Evolutionary conservation across 2,113 vertebrate species (phyloP), one percentile per base, ranked within the genome.

Genomic region (Barbus barbus): DNA sequence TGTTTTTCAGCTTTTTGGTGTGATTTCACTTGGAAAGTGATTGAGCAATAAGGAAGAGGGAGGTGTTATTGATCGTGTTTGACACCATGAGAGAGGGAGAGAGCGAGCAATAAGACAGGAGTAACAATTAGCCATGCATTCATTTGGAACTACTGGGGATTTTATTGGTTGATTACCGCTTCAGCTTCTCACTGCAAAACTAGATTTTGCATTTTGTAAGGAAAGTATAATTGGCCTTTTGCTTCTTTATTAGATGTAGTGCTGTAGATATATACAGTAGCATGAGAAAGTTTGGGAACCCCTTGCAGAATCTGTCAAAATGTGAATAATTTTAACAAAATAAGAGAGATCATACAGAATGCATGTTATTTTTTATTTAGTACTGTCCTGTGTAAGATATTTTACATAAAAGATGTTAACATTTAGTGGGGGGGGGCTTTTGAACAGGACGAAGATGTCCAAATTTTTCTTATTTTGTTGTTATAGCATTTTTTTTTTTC

Each of bases 161-260:
- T 82, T 41, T 58, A 71, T 72, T 61, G 61, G 44, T 63, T 82
- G 72, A 82, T 85, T 72, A 38, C 48, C 44, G 44, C 33, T 72
- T 61, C 33, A 51, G 56, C 12, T 81, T 76, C 44, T 83, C 51
- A 61, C 5, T 69, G 24, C 22, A 3, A 8, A 18, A 72, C 18
- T 33, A 38, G 28, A 63, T 61, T 82, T 86, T 36, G 46, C 22
- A 16, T 41, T 38, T 73, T 24, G 36, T 46, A 0, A 3, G n/a
- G 38, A n/a, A 73, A 24, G 8, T 46, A 46, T 73, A 46, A 46
- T 16, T 44, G 22, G n/a, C n/a, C 38, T 44, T 26, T 31, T 48
- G 46, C 46, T 48, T 26, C n/a, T 44, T 44, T 41, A 3, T 72
- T 72, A 28, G 24, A 61, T 61, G 58, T 26, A 26, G 11, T 26